Evolutionary conservation across 2,113 vertebrate genomes (phyloP).

Genomic region (Podiceps cristatus): DNA sequence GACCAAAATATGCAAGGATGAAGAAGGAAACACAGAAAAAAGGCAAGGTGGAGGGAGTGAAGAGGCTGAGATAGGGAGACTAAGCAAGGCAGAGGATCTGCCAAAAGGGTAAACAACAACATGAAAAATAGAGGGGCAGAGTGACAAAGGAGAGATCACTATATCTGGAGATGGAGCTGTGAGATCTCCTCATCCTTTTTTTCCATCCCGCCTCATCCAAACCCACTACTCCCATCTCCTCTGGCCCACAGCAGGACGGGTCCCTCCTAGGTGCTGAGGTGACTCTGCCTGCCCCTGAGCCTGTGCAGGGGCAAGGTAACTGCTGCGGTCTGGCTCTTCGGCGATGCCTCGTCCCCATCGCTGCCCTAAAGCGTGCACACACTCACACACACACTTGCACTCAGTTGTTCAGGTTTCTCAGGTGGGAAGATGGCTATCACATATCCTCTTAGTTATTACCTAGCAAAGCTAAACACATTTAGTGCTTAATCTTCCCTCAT

Average conservation of each 20-base stretch:
- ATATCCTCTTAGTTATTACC: constrained; percentile 54
- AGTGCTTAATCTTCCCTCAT: constrained; percentile 18
- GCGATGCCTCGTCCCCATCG: not conserved
- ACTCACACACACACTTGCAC: not conserved
- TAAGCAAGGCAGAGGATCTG: not conserved
- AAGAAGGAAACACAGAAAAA: not conserved
- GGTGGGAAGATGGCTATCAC: constrained; percentile 36
- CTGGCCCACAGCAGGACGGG: not conserved
- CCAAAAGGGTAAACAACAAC: not conserved
- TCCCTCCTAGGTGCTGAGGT: not conserved
- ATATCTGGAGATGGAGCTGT: not conserved
- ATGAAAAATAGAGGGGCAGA: not conserved
- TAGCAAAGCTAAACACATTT: constrained; percentile 62
- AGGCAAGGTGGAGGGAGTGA: not conserved
- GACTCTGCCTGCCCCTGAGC: not conserved
- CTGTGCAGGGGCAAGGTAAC: not conserved
- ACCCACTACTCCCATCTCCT: not conserved
- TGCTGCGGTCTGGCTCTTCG: not conserved
- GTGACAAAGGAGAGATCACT: not conserved
- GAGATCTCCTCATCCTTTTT: not conserved
- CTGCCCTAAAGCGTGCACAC: not conserved
- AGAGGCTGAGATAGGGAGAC: not conserved
- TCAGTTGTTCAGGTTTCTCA: not conserved
- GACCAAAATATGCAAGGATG: not conserved
- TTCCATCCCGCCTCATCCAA: not conserved